Base-by-base conservation (phyloP, 2,797 vertebrate genomes). In the Erpetoichthys calabaricus region DNA sequence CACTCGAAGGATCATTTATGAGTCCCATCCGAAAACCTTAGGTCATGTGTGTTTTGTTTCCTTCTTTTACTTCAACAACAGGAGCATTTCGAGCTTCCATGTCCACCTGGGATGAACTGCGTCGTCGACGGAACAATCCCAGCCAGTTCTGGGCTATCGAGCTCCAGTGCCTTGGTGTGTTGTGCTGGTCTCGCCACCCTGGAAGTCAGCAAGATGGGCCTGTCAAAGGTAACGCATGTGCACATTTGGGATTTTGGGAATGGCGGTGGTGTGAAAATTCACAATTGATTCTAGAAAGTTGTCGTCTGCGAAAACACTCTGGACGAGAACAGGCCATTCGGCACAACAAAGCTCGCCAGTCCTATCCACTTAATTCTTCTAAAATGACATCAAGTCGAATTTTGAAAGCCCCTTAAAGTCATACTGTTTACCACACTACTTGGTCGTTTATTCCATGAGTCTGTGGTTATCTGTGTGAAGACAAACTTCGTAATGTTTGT, bases 111-210 rank as follows among this genome's bases (percentile, higher is more conserved):
- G 65, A 91, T 99, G 86, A 91, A 87, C 47, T 97, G 91, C 77
- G 67, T 98, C 45, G 74, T 98, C 5, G 92, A 98, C 68, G 95
- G 95, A 65, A 91, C 84, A 25, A 82, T 98, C 65, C 94, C 95
- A 56, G 86, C 92, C 0, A 93, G 90, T 73, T 97, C 94, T 2
- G 95, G 94, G 53, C 86, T 98, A 54, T 98, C 94, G 62, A 99
- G 95, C 71, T 98, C 95, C 56, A 97, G 94, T 70, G 94, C 92
- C 46, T 76, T 97, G 69, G 94, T 97, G 63, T 99, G 96, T 65
- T 97, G 95, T 68, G 89, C 96, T 42, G 93, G 89, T 52, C 82
- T 99, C 5, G 76, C 88, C 64, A 91, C 91, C 1, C 81, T 89
- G 66, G 83, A 80, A 64, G 91, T 87, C 49, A 90, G 97, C 73